phyloP scores from a whole-genome alignment of 2,888 invertebrate genomes.

The Abrostola tripartita region DNA sequence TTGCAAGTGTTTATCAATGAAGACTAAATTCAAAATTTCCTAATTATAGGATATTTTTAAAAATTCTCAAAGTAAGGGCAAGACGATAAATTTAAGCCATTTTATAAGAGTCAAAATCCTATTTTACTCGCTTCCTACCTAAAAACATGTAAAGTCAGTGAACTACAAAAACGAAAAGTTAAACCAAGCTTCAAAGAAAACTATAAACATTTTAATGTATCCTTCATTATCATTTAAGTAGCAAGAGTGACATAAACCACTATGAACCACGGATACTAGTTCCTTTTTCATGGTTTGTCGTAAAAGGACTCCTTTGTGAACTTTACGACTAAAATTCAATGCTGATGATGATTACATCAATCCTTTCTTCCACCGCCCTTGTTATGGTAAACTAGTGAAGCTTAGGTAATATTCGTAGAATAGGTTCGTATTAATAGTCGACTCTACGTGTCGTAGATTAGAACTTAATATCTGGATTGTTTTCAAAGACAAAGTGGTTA shows the following conservation, averaged over 20 bases:
- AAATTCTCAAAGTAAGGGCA: no score
- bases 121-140: no score
- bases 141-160: not conserved
- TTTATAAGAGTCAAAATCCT: no score
- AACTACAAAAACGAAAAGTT: not conserved
- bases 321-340: conserved; percentile 43
- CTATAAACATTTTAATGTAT: not conserved
- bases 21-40: no score
- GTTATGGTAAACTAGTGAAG: conserved; percentile 13
- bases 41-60: no score
- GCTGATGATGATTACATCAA: conserved; percentile 45
- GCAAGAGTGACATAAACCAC: not conserved
- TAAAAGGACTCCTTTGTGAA: conserved; percentile 46
- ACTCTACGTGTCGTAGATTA: no score
- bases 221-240: conserved; percentile 20
- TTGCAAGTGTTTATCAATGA: no score
- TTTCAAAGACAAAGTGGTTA: no score
- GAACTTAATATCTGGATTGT: no score
- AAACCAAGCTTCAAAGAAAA: not conserved
- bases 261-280: not conserved
- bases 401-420: not conserved
- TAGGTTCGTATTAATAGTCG: no score
- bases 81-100: no score
- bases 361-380: conserved; percentile 18
- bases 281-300: conserved; percentile 29